Conservation (phyloP, 2,113 vertebrate species). For the Emydura subglobosa region DNA sequence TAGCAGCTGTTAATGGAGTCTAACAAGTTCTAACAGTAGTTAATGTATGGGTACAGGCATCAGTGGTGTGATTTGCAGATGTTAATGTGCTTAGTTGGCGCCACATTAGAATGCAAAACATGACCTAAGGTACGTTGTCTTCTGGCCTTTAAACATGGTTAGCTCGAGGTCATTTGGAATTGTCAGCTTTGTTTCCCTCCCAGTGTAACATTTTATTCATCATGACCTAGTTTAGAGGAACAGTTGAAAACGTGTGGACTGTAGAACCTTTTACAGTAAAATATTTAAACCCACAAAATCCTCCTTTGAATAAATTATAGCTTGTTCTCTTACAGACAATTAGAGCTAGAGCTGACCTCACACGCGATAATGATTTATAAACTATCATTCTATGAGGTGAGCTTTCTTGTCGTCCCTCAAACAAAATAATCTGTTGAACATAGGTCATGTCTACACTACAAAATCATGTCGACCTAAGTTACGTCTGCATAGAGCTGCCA, state of each 20-base stretch:
- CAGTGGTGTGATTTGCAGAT: neutral
- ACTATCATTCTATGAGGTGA: conserved; percentile 8
- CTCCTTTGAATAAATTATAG: conserved; percentile 10
- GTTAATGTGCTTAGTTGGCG: conserved; percentile 33
- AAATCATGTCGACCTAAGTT: neutral
- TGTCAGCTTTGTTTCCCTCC: conserved; percentile 7
- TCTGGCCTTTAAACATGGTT: neutral
- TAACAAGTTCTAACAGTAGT: conserved; percentile 41
- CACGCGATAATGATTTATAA: neutral
- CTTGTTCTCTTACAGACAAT: neutral
- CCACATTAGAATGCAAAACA: conserved; percentile 57
- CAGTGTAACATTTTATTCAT: conserved; percentile 11
- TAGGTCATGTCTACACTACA: neutral
- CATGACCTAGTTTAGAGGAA: conserved; percentile 41
- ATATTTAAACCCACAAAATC: conserved; percentile 57
- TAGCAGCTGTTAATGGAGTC: conserved; percentile 25
- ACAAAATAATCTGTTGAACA: neutral
- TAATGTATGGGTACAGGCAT: conserved; percentile 56
- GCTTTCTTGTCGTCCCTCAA: neutral
- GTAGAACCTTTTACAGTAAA: conserved; percentile 49
- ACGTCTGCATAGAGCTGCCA: neutral
- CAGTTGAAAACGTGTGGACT: conserved; percentile 4
- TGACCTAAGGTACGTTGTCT: conserved; percentile 55
- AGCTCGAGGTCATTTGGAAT: conserved; percentile 16
- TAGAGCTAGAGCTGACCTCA: conserved; percentile 27